A percentile compares a stretch with the other conserved stretches of the same genome.
Conservation (phyloP, 1,140 invertebrate species). For the Trichogramma pretiosum region DNA sequence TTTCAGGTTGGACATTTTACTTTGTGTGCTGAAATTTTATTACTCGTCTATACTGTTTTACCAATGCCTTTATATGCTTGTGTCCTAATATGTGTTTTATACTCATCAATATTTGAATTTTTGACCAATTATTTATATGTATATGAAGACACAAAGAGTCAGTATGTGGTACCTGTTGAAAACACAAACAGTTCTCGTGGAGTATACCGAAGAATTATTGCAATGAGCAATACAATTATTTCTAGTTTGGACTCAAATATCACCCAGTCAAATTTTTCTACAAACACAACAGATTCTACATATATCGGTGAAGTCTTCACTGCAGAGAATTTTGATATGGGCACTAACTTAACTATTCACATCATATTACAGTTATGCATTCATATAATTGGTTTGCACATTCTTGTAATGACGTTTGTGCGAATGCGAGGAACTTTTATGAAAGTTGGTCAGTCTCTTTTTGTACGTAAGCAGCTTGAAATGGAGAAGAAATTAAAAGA, state of each 20-base stretch:
- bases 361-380: constrained; percentile 78
- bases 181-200: too few species aligned
- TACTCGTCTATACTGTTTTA: constrained; percentile 87
- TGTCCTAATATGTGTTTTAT: constrained; percentile 64
- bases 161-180: too few species aligned
- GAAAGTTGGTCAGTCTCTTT: constrained; percentile 87
- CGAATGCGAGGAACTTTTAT: constrained; percentile 91
- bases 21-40: constrained; percentile 74
- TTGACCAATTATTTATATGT: constrained; percentile 39
- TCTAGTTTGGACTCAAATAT: too few species aligned
- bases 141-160: constrained; percentile 11
- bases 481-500: constrained; percentile 91
- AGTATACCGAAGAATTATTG: too few species aligned
- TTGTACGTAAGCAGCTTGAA: constrained; percentile 79
- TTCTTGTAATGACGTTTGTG: constrained; percentile 85
- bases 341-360: too few species aligned
- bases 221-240: too few species aligned
- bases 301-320: too few species aligned
- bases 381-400: constrained; percentile 86
- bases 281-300: too few species aligned
- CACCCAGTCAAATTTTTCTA: too few species aligned
- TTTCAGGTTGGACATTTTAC: constrained; percentile 63
- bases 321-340: too few species aligned
- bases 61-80: constrained; percentile 83
- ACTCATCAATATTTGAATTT: constrained; percentile 77